Base-by-base conservation (phyloP, 2,113 vertebrate genomes). In the Sciurus niger region DNA sequence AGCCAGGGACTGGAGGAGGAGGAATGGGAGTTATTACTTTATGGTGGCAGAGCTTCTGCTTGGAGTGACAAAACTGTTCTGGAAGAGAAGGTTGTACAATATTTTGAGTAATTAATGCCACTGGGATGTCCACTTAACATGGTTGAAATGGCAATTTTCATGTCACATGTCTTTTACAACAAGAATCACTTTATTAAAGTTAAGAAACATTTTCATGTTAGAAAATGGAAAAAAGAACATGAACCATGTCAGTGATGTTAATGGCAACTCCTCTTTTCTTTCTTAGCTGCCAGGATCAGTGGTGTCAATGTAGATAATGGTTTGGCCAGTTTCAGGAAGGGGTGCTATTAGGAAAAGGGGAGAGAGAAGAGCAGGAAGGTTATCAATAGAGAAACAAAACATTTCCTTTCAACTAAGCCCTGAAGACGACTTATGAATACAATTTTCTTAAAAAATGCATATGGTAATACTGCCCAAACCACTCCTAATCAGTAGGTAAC, bases 261-360 rank as follows among this genome's bases (percentile, higher is more conserved):
- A 98, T 99, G 99, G 98, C 99, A 99, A 98, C 99, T 99, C 99
- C 99, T 99, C 99, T 99, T 99, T 94, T 99, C 99, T 95, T 99
- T 99, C 99, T 99, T 99, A 98, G 99, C 99, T 96, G 99, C 99
- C 98, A 99, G 98, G 98, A 99, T 99, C 97, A 99, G 99, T 48
- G 99, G 99, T 16, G 99, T 99, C 98, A 99, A 99, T 98, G 99
- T 99, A 96, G 99, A 99, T 76, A 99, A 99, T 40, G 99, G 99
- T 98, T 99, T 99, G 48, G 99, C 99, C 99, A 99, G 98, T 98
- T 99, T 99, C 99, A 99, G 98, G 98, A 99, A 99, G 18, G 99
- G 99, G 98, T 99, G 99, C 99, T 99, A 98, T 77, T 95, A 97
- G 37, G 82, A 80, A 86, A 96, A 25, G 95, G 40, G 28, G 43